Base-by-base conservation (phyloP, 2,113 vertebrate species). In the Calypte anna region DNA sequence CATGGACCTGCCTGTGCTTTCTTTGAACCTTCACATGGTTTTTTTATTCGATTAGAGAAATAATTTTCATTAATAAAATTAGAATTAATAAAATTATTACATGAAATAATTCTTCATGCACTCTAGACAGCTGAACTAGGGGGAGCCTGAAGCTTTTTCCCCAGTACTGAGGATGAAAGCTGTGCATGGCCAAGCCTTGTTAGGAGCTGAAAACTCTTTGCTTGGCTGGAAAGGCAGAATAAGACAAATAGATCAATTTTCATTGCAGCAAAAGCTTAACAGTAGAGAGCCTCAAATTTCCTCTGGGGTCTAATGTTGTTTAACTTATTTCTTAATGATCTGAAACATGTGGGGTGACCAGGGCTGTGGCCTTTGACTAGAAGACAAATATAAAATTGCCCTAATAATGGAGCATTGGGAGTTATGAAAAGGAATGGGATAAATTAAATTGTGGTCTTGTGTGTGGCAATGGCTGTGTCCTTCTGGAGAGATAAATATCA, bases 161-260 rank as follows among this genome's bases (percentile, higher is more conserved):
- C 6, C 1, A 12, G 0, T 40, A 7, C 51, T 2, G 3, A 75
- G 51, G 57, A 3, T 43, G 54, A 72, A 88, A 75, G 75, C 33
- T 0, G 1, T 46, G 81, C 77, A 6, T 70, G 85, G 70, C 67
- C 51, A 69, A 82, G 30, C 33, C 79, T 95, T 67, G 94, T 95
- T 94, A 92, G 90, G 92, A 90, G 69, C 91, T 83, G 55, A 24
- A 88, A 76, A 51, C n/a, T 1, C 4, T 16, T 31, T 46, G 0
- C 46, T 85, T 88, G 92, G 78, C 3, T 14, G 86, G 27, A 88
- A 80, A 77, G 23, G 83, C 91, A 86, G 79, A 92, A 80, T 80
- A 92, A 95, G 92, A 95, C 44, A 14, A 95, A 96, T 92, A 94
- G 95, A 93, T 93, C 92, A 82, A 94, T 95, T 96, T 96, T 93